Percentiles rank a stretch among this genome's conserved stretches.
Evolutionary conservation across 2,113 vertebrate genomes (phyloP).

Genomic region (Nymphicus hollandicus): DNA sequence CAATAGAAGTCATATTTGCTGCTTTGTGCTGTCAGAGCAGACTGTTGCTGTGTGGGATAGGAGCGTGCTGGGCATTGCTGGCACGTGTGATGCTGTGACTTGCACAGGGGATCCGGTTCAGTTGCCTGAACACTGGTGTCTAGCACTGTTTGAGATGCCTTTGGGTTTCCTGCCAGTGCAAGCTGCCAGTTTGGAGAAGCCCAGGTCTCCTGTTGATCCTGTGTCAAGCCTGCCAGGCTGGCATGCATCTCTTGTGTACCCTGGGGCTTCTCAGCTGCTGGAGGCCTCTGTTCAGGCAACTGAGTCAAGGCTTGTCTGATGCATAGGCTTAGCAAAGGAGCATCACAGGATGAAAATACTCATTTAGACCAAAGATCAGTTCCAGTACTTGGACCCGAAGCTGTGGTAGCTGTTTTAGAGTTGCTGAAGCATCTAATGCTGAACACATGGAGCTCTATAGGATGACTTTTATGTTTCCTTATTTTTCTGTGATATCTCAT

Average conservation of each 20-base stretch:
- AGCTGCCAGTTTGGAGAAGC: background rate
- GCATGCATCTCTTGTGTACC: background rate
- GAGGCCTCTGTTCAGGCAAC: background rate
- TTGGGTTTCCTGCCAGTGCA: background rate
- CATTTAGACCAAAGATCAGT: background rate
- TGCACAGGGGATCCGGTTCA: too few relatives aligned
- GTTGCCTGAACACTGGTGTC: background rate
- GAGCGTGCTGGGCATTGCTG: background rate
- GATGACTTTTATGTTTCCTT: background rate
- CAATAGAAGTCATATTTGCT: background rate
- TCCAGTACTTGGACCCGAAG: background rate
- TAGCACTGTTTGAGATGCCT: background rate
- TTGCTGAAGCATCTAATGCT: background rate
- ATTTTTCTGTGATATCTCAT: background rate
- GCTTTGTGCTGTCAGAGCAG: background rate
- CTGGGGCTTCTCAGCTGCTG: background rate
- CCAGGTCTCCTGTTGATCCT: background rate
- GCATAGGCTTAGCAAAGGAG: background rate
- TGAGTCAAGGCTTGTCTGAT: background rate
- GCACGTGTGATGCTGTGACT: background rate
- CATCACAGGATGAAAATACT: background rate
- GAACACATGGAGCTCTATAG: background rate
- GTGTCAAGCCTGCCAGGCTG: background rate
- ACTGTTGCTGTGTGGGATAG: background rate
- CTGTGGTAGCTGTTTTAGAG: background rate